Conservation (phyloP, 2,797 vertebrate genomes). For the Catharus ustulatus region DNA sequence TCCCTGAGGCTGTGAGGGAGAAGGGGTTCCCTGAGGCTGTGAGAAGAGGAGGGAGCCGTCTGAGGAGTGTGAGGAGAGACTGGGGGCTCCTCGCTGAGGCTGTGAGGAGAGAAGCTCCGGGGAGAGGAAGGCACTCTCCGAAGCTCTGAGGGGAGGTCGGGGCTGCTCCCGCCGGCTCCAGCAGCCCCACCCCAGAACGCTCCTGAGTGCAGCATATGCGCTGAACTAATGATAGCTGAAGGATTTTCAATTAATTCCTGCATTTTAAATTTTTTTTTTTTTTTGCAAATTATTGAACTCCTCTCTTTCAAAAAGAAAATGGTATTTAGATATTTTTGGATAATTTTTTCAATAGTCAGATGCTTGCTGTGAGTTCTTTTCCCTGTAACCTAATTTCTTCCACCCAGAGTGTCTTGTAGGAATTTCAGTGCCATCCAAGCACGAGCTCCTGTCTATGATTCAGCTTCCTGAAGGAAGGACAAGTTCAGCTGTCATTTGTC, state of each 20-base stretch:
- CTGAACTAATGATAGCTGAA: neutral
- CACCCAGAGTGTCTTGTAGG: neutral
- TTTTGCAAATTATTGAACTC: neutral
- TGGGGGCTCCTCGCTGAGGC: no score
- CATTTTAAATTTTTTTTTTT: neutral
- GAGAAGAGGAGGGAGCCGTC: no score
- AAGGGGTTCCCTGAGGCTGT: neutral
- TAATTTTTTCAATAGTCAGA: neutral
- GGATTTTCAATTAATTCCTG: neutral
- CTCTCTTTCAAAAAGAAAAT: neutral
- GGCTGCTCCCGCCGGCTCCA: accelerated
- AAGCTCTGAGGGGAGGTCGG: neutral
- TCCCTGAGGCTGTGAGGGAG: neutral
- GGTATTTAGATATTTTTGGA: neutral
- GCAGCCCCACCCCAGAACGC: neutral
- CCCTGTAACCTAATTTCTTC: neutral
- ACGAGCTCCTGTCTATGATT: neutral
- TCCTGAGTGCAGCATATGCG: accelerated
- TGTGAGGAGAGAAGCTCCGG: no score
- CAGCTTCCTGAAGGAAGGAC: neutral
- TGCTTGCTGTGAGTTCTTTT: neutral
- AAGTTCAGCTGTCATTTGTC: neutral
- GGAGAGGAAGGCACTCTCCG: neutral
- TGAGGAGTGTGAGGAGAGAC: no score
- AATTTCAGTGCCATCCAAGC: neutral